Evolutionary conservation across 2,888 invertebrate genomes (phyloP).

Genomic region (Mythimna albipuncta): DNA sequence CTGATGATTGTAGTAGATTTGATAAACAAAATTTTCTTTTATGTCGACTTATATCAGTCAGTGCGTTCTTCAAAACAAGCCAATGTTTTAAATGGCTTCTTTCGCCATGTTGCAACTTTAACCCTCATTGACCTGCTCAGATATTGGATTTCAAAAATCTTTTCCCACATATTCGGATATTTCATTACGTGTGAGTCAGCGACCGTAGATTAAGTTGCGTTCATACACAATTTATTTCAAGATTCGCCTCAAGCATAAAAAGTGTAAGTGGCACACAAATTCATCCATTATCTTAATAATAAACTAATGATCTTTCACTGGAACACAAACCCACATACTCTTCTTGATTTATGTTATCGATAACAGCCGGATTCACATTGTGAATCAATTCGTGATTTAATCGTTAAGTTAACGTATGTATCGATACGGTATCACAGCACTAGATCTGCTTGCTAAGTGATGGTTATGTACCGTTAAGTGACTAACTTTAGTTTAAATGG

Average conservation of each 20-base stretch:
- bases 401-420: slow-evolving; percentile 33
- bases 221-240: slow-evolving; percentile 15
- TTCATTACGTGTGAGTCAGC: slow-evolving; percentile 15
- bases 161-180: slow-evolving; percentile 4
- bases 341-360: slow-evolving; percentile 50
- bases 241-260: slow-evolving; percentile 30
- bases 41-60: background rate
- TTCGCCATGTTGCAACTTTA: background rate
- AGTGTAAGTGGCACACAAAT: slow-evolving; percentile 44
- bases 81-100: background rate
- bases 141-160: slow-evolving; percentile 2
- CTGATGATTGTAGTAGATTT: too few species aligned
- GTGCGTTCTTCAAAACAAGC: background rate
- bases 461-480: slow-evolving; percentile 23
- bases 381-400: slow-evolving; percentile 28
- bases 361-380: slow-evolving; percentile 36
- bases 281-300: slow-evolving; percentile 32
- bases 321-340: slow-evolving; percentile 55
- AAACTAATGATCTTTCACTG: slow-evolving; percentile 35
- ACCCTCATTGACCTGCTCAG: background rate
- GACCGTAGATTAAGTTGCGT: slow-evolving; percentile 20
- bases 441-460: slow-evolving; percentile 30
- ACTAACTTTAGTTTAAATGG: background rate
- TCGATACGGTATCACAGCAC: slow-evolving; percentile 50
- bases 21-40: background rate